These are phyloP conservation scores for Nansenia antarctica DNA, from an alignment of 2,113 vertebrate genomes.

Conservation along the genomic window DNA sequence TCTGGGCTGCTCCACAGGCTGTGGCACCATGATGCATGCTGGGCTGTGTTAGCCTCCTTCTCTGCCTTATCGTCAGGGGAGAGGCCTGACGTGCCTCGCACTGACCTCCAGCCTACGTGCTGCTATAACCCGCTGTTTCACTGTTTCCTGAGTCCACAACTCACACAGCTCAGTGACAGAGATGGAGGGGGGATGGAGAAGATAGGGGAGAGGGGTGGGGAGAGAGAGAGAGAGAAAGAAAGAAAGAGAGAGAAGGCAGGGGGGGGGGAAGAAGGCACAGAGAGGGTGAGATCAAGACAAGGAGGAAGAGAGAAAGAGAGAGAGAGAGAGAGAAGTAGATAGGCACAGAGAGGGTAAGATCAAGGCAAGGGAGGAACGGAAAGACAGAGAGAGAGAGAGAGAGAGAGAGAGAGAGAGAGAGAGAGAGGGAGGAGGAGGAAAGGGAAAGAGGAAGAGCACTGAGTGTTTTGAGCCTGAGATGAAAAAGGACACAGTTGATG, in stretches of 20 bases:
- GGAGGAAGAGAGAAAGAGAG: background rate
- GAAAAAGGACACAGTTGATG: background rate
- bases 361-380: no score
- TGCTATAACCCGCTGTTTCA: no score
- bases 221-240: background rate
- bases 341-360: no score
- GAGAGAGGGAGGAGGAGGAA: background rate
- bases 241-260: background rate
- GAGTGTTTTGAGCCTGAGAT: background rate
- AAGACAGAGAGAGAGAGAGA: constrained; percentile 2
- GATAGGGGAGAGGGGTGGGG: background rate
- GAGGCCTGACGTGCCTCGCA: no score
- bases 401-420: background rate
- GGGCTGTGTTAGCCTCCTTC: no score
- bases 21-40: no score
- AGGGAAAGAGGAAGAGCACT: background rate
- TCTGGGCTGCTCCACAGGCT: no score
- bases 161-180: background rate
- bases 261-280: background rate
- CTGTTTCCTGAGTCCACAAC: no score
- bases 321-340: background rate
- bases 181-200: background rate
- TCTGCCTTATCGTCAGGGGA: no score
- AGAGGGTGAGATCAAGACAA: no score
- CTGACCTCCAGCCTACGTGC: no score